These are phyloP conservation scores for Zhengitettix transpicula DNA, from an alignment of 2,888 invertebrate genomes.

Conservation along the genomic window DNA sequence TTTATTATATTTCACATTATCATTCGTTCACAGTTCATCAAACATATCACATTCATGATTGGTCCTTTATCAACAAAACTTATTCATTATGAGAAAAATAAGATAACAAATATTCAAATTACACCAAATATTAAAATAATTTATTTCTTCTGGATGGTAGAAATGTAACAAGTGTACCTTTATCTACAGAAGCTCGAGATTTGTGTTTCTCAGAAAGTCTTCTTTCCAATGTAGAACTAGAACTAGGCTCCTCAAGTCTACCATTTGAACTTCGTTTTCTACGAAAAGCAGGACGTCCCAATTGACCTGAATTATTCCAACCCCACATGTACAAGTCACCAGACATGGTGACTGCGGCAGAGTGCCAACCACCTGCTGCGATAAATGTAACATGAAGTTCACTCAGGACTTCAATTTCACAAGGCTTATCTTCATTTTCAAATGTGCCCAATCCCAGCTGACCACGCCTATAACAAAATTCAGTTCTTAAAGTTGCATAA, in stretches of 20 bases:
- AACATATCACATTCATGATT: no score
- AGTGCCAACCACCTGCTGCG: constrained; percentile 77
- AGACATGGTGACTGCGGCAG: constrained; percentile 53
- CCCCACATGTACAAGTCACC: constrained; percentile 86
- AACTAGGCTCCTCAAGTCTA: neutral
- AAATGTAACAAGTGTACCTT: neutral
- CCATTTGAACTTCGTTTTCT: neutral
- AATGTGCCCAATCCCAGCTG: constrained; percentile 71
- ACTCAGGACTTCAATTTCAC: constrained; percentile 50
- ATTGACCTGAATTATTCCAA: constrained; percentile 75
- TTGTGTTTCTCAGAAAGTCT: neutral
- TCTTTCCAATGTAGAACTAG: neutral
- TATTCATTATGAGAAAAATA: no score
- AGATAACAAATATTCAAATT: no score
- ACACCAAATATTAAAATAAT: no score
- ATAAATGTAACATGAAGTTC: constrained; percentile 56
- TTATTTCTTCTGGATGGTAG: no score
- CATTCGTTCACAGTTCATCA: no score
- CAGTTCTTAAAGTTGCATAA: no score
- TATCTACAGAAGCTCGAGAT: neutral
- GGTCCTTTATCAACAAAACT: no score
- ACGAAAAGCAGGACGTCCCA: constrained; percentile 35
- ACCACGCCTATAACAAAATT: constrained; percentile 46
- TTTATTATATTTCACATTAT: no score
- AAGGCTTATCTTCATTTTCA: constrained; percentile 43